A percentile compares a stretch with the other conserved stretches of the same genome.
Evolutionary conservation across 2,797 vertebrate genomes (phyloP).

Genomic region (Chelidonichthys spinosus): DNA sequence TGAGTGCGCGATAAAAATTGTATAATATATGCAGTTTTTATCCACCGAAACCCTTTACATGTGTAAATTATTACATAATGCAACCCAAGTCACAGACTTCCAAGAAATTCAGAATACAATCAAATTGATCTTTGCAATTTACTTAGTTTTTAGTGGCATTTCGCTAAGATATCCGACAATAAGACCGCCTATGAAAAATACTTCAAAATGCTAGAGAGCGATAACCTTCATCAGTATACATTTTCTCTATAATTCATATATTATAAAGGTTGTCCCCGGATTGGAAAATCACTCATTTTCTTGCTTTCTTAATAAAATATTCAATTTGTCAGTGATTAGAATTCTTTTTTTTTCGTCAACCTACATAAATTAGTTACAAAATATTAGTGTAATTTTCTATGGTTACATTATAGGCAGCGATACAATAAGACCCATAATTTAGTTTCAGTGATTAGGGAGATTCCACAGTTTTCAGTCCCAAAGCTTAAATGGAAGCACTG

Average conservation of each 20-base stretch:
- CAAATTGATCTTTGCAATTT: conserved; percentile 80
- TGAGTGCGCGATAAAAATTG: conserved; percentile 78
- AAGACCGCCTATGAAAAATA: conserved; percentile 80
- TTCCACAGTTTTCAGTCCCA: conserved; percentile 80
- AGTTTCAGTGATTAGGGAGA: conserved; percentile 83
- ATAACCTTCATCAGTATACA: conserved; percentile 81
- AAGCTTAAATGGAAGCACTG: conserved; percentile 79
- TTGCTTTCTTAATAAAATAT: conserved; percentile 86
- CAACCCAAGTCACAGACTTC: conserved; percentile 82
- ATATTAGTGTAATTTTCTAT: conserved; percentile 87
- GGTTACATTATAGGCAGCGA: conserved; percentile 79
- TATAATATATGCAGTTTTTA: conserved; percentile 88
- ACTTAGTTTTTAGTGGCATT: conserved; percentile 77
- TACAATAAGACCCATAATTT: conserved; percentile 78
- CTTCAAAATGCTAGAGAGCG: conserved; percentile 73
- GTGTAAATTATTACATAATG: conserved; percentile 72
- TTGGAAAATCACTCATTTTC: conserved; percentile 80
- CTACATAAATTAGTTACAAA: conserved; percentile 89
- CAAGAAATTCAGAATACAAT: conserved; percentile 80
- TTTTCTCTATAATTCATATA: conserved; percentile 84
- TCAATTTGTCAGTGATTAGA: conserved; percentile 87
- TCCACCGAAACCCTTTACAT: conserved; percentile 68
- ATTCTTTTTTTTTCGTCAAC: conserved; percentile 84
- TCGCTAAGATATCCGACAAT: conserved; percentile 72
- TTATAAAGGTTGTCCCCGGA: conserved; percentile 82